These are phyloP conservation scores for Epizoanthus scotinus DNA, from an alignment of 92 coral and sea anemone genomes.

Conservation along the genomic window DNA sequence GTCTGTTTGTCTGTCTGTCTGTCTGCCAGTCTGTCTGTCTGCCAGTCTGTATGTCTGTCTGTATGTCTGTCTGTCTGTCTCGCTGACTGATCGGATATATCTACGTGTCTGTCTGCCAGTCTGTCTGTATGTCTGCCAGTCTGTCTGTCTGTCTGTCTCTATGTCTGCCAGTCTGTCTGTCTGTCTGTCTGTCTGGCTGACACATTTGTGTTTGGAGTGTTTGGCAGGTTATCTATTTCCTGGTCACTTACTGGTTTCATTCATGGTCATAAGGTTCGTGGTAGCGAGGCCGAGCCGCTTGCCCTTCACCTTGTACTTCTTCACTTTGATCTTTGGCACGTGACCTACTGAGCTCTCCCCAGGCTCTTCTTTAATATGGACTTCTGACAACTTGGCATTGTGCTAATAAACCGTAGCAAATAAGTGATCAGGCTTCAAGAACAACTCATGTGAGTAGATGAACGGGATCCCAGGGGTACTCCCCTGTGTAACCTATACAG, in stretches of 20 bases:
- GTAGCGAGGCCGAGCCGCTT: constrained; percentile 33
- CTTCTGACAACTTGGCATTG: constrained; percentile 9
- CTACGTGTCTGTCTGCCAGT: too few species aligned
- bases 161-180: not conserved
- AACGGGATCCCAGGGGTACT: too few species aligned
- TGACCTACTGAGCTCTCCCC: constrained; percentile 13
- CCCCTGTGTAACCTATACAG: too few species aligned
- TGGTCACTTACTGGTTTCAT: constrained; percentile 22
- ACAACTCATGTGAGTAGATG: too few species aligned
- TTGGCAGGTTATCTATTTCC: not conserved
- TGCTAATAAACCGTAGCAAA: not conserved
- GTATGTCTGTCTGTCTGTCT: too few species aligned
- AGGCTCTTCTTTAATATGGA: constrained; percentile 7
- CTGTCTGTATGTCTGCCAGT: too few species aligned
- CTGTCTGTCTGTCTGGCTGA: not conserved
- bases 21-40: too few species aligned
- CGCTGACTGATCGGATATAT: too few species aligned
- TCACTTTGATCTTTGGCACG: constrained; percentile 31
- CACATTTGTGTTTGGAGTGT: too few species aligned
- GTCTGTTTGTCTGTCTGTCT: too few species aligned
- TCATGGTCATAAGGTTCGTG: constrained; percentile 39
- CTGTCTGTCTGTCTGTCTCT: too few species aligned
- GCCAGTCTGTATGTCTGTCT: too few species aligned
- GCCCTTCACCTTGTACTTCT: constrained; percentile 42
- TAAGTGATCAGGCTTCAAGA: not conserved